phyloP scores from a whole-genome alignment of 2,113 vertebrate genomes.

The Microcebus tavaratra region DNA sequence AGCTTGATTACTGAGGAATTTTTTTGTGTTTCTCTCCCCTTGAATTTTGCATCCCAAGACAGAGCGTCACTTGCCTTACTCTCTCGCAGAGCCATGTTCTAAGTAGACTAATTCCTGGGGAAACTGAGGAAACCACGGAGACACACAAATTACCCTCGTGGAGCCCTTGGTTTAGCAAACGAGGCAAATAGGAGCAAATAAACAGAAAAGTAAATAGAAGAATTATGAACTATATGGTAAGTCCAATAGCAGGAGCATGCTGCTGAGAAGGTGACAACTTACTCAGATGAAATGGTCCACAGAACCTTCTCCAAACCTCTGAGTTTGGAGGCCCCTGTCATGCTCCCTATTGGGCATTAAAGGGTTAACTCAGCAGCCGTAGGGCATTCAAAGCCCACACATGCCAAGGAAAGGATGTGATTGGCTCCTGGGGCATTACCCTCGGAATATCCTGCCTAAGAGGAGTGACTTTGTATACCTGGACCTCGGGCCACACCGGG shows the following conservation, averaged over 20 bases:
- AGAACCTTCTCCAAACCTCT: neutral
- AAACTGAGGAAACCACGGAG: neutral
- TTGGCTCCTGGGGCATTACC: neutral
- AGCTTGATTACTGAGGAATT: neutral
- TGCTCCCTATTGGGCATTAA: too few species aligned
- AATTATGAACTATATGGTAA: fast-evolving
- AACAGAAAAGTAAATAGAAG: neutral
- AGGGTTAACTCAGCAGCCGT: neutral
- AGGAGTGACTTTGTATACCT: neutral
- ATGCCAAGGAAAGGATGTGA: neutral
- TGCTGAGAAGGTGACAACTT: neutral
- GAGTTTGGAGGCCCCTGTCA: neutral
- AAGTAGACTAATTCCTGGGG: neutral
- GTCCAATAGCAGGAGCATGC: neutral
- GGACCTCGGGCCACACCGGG: neutral
- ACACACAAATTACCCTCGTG: fast-evolving
- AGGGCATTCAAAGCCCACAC: neutral
- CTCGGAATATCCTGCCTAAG: too few species aligned
- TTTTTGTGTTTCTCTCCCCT: neutral
- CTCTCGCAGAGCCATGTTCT: neutral
- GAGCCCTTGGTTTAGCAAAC: neutral
- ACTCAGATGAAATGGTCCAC: neutral
- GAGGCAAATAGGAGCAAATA: neutral
- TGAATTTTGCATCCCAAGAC: neutral
- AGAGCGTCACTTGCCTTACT: neutral